Conservation (phyloP, 1,140 invertebrate genomes). For the Drosophila mauritiana region DNA sequence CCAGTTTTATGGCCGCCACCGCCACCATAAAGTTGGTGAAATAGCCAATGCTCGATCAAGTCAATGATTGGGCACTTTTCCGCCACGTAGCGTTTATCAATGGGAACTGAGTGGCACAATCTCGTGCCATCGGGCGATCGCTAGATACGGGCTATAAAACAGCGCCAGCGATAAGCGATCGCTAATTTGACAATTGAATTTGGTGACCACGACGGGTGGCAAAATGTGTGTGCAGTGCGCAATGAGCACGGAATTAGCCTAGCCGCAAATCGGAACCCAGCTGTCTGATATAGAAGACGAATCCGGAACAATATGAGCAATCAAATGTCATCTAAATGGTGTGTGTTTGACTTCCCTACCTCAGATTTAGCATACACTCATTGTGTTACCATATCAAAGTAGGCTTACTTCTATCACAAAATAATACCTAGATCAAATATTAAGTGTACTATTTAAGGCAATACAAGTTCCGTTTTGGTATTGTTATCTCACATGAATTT, state of each 20-base stretch:
- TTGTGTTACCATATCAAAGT: background rate
- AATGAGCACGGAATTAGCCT: slow-evolving; percentile 43
- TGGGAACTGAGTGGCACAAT: slow-evolving; percentile 41
- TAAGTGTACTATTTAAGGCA: background rate
- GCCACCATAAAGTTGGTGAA: slow-evolving; percentile 37
- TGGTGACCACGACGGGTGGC: background rate
- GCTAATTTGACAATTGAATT: slow-evolving; percentile 60
- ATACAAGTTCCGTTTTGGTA: background rate
- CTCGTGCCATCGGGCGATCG: slow-evolving; percentile 27
- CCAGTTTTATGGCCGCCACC: slow-evolving; percentile 33
- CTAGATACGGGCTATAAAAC: slow-evolving; percentile 2
- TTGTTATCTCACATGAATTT: background rate
- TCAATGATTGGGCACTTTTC: slow-evolving; percentile 36
- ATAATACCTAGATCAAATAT: background rate
- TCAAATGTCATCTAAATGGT: background rate
- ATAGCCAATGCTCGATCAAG: slow-evolving; percentile 26
- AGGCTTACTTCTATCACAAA: background rate
- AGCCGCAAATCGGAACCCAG: slow-evolving; percentile 16
- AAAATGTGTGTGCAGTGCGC: slow-evolving; percentile 25
- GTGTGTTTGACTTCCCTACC: background rate
- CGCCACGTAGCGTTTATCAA: slow-evolving; percentile 62
- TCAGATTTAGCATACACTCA: no score
- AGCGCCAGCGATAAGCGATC: slow-evolving; percentile 34
- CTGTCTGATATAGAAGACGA: background rate
- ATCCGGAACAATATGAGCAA: background rate